phyloP scores from a whole-genome alignment of 2,888 invertebrate genomes.

The Cremastinae sp. region DNA sequence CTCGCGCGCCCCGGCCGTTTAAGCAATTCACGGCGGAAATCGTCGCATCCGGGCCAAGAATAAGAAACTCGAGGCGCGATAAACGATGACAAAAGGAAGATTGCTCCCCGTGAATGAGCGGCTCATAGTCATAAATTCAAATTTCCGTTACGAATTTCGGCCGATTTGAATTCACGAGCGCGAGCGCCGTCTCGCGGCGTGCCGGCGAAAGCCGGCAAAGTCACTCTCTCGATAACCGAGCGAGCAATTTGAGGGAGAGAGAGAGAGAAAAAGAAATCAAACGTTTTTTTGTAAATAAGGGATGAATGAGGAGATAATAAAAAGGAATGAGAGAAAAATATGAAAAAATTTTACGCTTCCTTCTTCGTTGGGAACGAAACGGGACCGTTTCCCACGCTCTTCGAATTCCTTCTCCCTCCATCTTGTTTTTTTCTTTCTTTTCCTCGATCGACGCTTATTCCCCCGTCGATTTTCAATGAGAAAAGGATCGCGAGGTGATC shows the following conservation, averaged over 20 bases:
- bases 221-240: too few species aligned
- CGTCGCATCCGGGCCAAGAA: conserved; percentile 69
- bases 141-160: conserved; percentile 52
- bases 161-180: conserved; percentile 14
- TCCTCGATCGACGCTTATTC: neutral
- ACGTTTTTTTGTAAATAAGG: too few species aligned
- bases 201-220: neutral
- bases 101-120: conserved; percentile 10
- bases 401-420: too few species aligned
- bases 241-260: neutral
- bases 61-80: conserved; percentile 61
- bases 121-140: conserved; percentile 52
- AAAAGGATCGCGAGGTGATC: neutral
- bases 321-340: too few species aligned
- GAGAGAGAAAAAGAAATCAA: neutral
- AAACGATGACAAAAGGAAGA: conserved; percentile 29
- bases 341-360: too few species aligned
- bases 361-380: too few species aligned
- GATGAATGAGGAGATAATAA: too few species aligned
- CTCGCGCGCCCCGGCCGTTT: conserved; percentile 17
- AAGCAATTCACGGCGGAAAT: conserved; percentile 70
- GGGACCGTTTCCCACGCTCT: too few species aligned
- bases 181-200: neutral
- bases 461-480: neutral
- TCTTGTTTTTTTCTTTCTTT: neutral